These are phyloP conservation scores for Rhineura floridana DNA, from an alignment of 2,113 vertebrate species.

Conservation along the genomic window DNA sequence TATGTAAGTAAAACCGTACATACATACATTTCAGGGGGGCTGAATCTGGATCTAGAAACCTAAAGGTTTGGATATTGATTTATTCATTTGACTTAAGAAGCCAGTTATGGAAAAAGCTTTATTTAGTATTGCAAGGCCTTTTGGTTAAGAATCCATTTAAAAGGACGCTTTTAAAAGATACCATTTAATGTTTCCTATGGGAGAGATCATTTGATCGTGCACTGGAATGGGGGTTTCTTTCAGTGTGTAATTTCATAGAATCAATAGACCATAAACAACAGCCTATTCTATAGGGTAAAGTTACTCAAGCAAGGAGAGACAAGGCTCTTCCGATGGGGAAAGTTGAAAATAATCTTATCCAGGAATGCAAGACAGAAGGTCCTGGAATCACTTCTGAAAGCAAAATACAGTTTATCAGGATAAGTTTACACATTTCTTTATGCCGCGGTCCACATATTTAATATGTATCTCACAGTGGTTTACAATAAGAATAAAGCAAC, in stretches of 20 bases:
- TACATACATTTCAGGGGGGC: background rate
- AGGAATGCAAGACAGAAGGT: background rate
- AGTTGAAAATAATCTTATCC: background rate
- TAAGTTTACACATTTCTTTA: background rate
- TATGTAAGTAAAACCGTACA: background rate
- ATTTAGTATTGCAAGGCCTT: slow-evolving; percentile 25
- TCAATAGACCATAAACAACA: slow-evolving; percentile 27
- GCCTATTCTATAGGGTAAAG: background rate
- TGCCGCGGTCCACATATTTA: no score
- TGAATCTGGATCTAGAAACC: slow-evolving; percentile 3
- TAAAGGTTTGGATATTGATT: slow-evolving; percentile 9
- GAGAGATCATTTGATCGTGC: slow-evolving; percentile 44
- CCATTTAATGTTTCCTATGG: slow-evolving; percentile 37
- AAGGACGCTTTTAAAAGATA: slow-evolving; percentile 26
- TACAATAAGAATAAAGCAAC: no score
- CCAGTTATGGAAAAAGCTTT: slow-evolving; percentile 13
- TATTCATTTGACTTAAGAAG: slow-evolving; percentile 22
- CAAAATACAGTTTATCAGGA: background rate
- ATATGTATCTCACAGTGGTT: no score
- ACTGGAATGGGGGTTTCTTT: slow-evolving; percentile 36
- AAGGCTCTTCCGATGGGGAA: background rate
- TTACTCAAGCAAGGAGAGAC: background rate
- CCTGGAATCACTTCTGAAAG: background rate
- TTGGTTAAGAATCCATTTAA: slow-evolving; percentile 8
- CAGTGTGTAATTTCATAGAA: slow-evolving; percentile 58